These are phyloP conservation scores for Actinernus sp. DNA, from an alignment of 92 coral and sea anemone genomes.

Conservation along the genomic window DNA sequence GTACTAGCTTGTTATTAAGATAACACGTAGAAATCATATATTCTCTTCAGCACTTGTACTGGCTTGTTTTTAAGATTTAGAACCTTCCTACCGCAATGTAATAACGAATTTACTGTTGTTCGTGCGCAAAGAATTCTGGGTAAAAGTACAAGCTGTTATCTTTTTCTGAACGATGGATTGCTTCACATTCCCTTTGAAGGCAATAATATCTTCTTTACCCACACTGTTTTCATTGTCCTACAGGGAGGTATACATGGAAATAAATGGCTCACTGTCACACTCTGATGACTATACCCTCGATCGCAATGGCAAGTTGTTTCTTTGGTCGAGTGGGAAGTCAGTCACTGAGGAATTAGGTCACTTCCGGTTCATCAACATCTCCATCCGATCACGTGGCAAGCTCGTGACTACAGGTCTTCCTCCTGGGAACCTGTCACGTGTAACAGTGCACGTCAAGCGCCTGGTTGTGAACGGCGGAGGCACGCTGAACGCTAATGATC, in stretches of 20 bases:
- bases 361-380: slow-evolving; percentile 90
- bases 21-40: too few species aligned
- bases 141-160: too few species aligned
- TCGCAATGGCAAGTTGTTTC: slow-evolving; percentile 82
- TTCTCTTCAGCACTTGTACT: too few species aligned
- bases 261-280: slow-evolving; percentile 93
- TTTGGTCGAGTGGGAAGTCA: slow-evolving; percentile 95
- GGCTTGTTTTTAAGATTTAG: too few species aligned
- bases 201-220: not conserved
- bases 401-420: slow-evolving; percentile 80
- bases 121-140: too few species aligned
- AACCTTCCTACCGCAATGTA: too few species aligned
- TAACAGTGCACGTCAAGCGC: slow-evolving; percentile 69
- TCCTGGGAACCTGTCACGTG: slow-evolving; percentile 68
- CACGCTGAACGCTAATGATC: slow-evolving; percentile 73
- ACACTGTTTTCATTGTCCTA: not conserved
- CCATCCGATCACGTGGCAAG: slow-evolving; percentile 89
- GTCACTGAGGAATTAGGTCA: slow-evolving; percentile 78
- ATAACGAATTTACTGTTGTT: too few species aligned
- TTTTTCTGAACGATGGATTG: too few species aligned
- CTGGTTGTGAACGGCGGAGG: slow-evolving; percentile 96
- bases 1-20: too few species aligned
- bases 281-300: slow-evolving; percentile 95
- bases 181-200: too few species aligned
- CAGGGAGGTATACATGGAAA: slow-evolving; percentile 94